phyloP scores from a whole-genome alignment of 2,113 vertebrate genomes.

The Gracilinanus agilis region DNA sequence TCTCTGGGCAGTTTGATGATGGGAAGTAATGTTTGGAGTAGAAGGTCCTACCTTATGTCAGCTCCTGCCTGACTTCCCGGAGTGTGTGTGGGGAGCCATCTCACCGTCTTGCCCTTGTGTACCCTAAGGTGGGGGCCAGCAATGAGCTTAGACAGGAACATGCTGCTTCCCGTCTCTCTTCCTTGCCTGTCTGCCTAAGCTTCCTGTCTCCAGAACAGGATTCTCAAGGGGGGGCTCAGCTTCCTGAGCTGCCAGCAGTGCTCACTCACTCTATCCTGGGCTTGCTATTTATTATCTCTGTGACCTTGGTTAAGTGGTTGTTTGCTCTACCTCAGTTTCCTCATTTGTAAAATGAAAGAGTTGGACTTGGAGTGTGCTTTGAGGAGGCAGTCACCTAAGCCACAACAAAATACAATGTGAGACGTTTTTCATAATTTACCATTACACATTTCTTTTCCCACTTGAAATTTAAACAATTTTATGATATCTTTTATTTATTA shows the following conservation, averaged over 20 bases:
- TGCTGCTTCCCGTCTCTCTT: background rate
- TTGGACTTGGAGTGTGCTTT: background rate
- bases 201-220: background rate
- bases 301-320: background rate
- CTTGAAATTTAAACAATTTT: background rate
- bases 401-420: background rate
- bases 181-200: background rate
- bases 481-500: background rate
- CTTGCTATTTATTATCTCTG: background rate
- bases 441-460: background rate
- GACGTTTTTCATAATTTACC: background rate
- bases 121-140: background rate
- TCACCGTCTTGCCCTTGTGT: background rate
- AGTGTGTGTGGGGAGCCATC: background rate
- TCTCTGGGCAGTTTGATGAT: background rate
- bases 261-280: background rate
- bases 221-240: background rate
- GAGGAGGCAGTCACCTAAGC: background rate
- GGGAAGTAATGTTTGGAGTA: background rate
- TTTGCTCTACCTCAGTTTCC: background rate
- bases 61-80: background rate
- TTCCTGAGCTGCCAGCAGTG: background rate
- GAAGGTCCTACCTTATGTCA: background rate
- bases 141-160: background rate
- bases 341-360: background rate